These are phyloP conservation scores for Plutomurus gul DNA, from an alignment of 1,140 invertebrate species.

Conservation along the genomic window DNA sequence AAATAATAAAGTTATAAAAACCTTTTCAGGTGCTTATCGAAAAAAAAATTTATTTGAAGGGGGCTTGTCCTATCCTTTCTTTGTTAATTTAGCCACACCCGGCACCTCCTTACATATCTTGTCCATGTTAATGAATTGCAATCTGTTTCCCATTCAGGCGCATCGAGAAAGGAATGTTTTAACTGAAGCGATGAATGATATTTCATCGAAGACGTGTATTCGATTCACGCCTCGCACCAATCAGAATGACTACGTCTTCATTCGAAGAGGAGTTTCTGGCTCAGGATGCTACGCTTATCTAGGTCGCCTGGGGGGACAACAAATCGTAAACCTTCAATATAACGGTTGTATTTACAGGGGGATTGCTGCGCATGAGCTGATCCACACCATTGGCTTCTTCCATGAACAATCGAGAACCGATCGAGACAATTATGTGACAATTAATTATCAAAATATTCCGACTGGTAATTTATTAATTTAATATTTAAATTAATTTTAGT, in stretches of 20 bases:
- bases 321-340: conserved; percentile 56
- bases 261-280: conserved; percentile 54
- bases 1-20: too few relatives aligned
- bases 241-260: conserved; percentile 10
- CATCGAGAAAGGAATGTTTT: background rate
- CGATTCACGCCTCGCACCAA: background rate
- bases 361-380: conserved; percentile 68
- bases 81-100: too few relatives aligned
- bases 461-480: background rate
- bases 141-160: background rate
- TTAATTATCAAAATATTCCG: conserved; percentile 69
- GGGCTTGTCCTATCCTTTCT: too few relatives aligned
- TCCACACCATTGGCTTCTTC: conserved; percentile 70
- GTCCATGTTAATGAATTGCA: background rate
- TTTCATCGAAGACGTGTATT: conserved; percentile 35
- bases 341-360: conserved; percentile 62
- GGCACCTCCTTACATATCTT: too few relatives aligned
- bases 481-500: background rate
- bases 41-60: too few relatives aligned
- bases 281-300: conserved; percentile 83
- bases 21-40: too few relatives aligned
- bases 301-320: conserved; percentile 70
- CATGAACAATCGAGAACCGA: conserved; percentile 72
- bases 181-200: background rate
- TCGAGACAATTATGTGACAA: conserved; percentile 67